Conservation (phyloP, 2,797 vertebrate species). For the Notamacropus eugenii region DNA sequence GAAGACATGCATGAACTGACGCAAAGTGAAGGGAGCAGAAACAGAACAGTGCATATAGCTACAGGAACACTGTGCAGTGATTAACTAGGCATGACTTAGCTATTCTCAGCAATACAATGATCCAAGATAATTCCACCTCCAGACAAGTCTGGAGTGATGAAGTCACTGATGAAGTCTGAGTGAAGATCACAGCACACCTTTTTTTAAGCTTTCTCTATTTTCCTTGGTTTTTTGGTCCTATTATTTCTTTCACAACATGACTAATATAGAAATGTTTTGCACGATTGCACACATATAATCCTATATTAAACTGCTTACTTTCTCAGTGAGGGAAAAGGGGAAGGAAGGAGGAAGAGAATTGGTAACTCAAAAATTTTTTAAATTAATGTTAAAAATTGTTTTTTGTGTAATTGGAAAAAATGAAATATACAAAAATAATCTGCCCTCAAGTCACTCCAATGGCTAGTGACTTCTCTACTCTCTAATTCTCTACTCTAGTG, state of each 20-base stretch:
- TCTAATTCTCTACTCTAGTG: not conserved
- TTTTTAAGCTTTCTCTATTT: not conserved
- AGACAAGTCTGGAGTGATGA: not conserved
- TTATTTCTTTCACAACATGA: not conserved
- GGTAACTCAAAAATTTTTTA: not conserved
- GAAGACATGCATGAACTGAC: not conserved
- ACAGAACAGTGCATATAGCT: not conserved
- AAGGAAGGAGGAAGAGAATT: not conserved
- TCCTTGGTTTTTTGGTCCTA: not conserved
- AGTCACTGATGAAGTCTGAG: not conserved
- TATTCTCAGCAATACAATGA: not conserved
- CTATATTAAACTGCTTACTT: not conserved
- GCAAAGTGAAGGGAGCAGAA: not conserved
- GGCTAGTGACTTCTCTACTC: not conserved
- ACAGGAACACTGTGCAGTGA: not conserved
- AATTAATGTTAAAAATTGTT: not conserved
- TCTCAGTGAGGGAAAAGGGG: not conserved
- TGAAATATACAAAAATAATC: not conserved
- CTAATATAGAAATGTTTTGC: not conserved
- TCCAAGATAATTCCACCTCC: not conserved
- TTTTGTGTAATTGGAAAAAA: not conserved
- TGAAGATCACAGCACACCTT: not conserved
- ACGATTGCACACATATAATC: not conserved
- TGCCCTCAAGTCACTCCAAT: not conserved
- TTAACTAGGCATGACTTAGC: not conserved